phyloP scores from a whole-genome alignment of 2,113 vertebrate species.

The Phalacrocorax carbo region DNA sequence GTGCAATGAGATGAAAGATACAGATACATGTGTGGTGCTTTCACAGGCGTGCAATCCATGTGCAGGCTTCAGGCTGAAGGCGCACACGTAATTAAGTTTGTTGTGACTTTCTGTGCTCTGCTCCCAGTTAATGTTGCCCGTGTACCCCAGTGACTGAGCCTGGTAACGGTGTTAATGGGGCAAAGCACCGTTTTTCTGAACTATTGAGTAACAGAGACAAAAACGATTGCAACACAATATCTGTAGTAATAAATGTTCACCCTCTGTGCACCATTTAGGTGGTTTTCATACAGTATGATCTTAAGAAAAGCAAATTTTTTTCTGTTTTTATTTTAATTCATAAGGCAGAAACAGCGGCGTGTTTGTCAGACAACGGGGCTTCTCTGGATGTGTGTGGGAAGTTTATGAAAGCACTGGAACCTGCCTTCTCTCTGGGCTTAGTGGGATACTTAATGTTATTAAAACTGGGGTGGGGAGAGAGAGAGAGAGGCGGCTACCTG shows the following conservation, averaged over 20 bases:
- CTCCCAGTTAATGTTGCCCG: background rate
- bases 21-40: background rate
- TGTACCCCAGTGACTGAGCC: background rate
- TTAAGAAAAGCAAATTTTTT: background rate
- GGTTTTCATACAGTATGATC: background rate
- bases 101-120: background rate
- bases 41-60: background rate
- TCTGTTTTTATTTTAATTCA: background rate
- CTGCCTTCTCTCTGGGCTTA: background rate
- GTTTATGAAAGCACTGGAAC: background rate
- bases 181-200: background rate
- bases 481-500: background rate
- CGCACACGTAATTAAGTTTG: rapidly evolving
- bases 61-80: background rate
- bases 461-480: background rate
- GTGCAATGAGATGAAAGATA: background rate
- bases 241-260: background rate
- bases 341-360: background rate
- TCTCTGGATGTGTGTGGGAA: background rate
- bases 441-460: background rate
- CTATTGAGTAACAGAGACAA: background rate
- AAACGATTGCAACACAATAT: background rate
- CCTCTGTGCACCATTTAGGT: background rate
- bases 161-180: background rate
- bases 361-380: background rate